Evolutionary conservation across 2,888 invertebrate species (phyloP).

Genomic region (Drosophila vallismaia): DNA sequence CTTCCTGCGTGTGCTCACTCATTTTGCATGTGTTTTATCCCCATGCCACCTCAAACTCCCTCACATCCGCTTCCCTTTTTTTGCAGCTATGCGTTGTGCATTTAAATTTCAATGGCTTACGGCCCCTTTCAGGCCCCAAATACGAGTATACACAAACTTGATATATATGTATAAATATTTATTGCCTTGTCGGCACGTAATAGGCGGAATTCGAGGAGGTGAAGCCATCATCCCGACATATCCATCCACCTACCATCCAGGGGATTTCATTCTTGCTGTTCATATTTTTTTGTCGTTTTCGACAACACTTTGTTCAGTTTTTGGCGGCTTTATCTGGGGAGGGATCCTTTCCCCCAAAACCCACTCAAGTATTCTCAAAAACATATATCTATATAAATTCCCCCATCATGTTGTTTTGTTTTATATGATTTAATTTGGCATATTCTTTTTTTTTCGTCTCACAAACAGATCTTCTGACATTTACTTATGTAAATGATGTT

Average conservation of each 20-base stretch:
- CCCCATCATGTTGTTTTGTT: constrained; percentile 49
- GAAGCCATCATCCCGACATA: constrained; percentile 23
- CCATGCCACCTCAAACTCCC: constrained; percentile 11
- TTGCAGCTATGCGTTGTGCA: constrained; percentile 71
- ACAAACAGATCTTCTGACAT: constrained; percentile 37
- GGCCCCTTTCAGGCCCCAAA: constrained; percentile 50
- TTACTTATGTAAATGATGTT: constrained; percentile 60
- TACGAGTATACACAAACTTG: background rate
- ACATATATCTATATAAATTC: constrained; percentile 13
- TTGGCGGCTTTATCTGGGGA: constrained; percentile 30
- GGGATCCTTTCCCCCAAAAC: background rate
- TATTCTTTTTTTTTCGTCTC: constrained; percentile 47
- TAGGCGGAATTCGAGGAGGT: constrained; percentile 22
- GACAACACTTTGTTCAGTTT: constrained; percentile 49
- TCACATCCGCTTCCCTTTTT: constrained; percentile 42
- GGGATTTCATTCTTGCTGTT: constrained; percentile 12
- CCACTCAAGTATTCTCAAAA: background rate
- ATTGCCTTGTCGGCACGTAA: constrained; percentile 46
- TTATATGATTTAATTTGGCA: constrained; percentile 68
- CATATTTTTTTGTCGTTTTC: constrained; percentile 38
- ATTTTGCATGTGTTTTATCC: constrained; percentile 46
- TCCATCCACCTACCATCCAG: constrained; percentile 35
- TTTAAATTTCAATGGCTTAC: constrained; percentile 72
- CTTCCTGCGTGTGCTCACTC: constrained; percentile 64
- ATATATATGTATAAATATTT: constrained; percentile 39